Conservation (phyloP, 2,888 invertebrate genomes). For the Pseudococcus longispinus region DNA sequence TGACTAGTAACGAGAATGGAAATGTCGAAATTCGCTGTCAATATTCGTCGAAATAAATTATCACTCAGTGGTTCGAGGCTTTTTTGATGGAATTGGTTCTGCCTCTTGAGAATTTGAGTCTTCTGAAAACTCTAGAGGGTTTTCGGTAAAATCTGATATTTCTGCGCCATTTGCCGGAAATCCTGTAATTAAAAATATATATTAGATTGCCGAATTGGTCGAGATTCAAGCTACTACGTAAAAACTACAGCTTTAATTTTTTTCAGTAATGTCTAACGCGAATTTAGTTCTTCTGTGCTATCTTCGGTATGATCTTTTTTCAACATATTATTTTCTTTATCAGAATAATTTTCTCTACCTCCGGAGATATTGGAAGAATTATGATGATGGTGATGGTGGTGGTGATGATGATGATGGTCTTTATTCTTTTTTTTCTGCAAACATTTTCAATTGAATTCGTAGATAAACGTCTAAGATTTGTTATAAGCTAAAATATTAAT, state of each 20-base stretch:
- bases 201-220: not conserved
- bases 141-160: conserved; percentile 70
- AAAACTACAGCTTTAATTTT: not conserved
- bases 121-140: conserved; percentile 82
- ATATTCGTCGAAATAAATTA: not conserved
- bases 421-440: conserved; percentile 51
- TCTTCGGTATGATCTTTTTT: conserved; percentile 47
- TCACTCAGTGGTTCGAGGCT: conserved; percentile 71
- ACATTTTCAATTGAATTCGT: not conserved
- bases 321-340: conserved; percentile 48
- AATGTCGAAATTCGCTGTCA: not conserved
- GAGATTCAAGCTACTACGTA: not conserved
- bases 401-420: conserved; percentile 48
- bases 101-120: conserved; percentile 90
- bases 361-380: conserved; percentile 9
- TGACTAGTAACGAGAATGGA: conserved; percentile 39
- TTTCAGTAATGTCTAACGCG: conserved; percentile 29
- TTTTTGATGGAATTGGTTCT: conserved; percentile 72
- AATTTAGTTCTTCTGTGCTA: conserved; percentile 49
- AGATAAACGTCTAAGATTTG: not conserved
- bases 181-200: conserved; percentile 63
- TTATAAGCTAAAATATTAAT: not conserved
- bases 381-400: conserved; percentile 48
- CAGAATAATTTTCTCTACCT: conserved; percentile 49
- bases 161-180: conserved; percentile 69